A percentile compares a stretch with the other conserved stretches of the same genome.
Conservation (phyloP, 2,888 invertebrate genomes). For the Dasypolia templi region DNA sequence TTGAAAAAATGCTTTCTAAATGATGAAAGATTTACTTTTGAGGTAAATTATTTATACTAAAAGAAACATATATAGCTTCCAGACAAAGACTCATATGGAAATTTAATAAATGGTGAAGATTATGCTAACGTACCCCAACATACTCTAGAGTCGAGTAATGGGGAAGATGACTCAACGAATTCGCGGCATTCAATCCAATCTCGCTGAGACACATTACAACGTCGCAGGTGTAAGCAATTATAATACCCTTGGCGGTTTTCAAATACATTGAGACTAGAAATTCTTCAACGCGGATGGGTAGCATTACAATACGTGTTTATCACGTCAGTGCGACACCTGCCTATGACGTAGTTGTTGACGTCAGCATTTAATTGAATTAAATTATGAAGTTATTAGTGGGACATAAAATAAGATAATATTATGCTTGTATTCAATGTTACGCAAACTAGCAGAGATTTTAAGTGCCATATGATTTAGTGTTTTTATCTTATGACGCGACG, state of each 20-base stretch:
- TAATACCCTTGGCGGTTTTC: conserved; percentile 17
- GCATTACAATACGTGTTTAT: background rate
- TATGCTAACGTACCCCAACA: background rate
- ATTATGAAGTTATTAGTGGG: background rate
- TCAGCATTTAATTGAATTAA: conserved; percentile 19
- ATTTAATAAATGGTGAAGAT: background rate
- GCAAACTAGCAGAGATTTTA: background rate
- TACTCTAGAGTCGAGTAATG: conserved; percentile 2
- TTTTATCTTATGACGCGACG: background rate
- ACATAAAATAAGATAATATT: too few relatives aligned
- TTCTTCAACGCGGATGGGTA: conserved; percentile 9
- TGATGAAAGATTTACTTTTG: background rate
- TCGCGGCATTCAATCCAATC: conserved; percentile 25
- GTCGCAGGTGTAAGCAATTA: conserved; percentile 38
- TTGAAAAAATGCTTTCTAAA: background rate
- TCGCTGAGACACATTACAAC: background rate
- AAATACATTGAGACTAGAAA: background rate
- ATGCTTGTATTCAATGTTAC: background rate
- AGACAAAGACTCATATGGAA: background rate
- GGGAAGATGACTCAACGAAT: conserved; percentile 16
- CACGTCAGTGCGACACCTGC: conserved; percentile 10
- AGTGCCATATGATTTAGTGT: background rate
- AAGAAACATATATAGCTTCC: background rate
- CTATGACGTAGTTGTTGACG: background rate
- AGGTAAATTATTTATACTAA: background rate